Conservation (phyloP, 2,113 vertebrate species). For the Cacatua alba region DNA sequence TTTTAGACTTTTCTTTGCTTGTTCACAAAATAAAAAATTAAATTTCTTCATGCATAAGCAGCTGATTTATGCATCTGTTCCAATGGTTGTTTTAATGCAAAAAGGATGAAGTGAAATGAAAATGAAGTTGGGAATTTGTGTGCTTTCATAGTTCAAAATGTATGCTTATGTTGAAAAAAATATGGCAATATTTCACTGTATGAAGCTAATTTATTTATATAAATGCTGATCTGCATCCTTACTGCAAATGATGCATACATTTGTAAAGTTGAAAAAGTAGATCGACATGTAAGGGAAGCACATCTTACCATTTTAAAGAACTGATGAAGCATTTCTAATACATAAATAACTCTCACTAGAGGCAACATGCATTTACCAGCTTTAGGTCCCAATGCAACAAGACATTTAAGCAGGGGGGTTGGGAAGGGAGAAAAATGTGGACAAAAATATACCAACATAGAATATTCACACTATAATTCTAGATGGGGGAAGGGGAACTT, state of each 20-base stretch:
- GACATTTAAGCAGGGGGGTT: background rate
- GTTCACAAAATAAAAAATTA: constrained; percentile 35
- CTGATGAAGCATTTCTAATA: background rate
- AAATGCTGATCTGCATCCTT: background rate
- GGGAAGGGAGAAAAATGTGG: background rate
- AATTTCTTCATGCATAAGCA: constrained; percentile 32
- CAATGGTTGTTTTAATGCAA: constrained; percentile 34
- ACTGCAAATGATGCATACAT: background rate
- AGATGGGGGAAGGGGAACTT: rapidly evolving
- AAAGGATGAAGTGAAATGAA: constrained; percentile 45
- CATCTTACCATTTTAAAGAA: background rate
- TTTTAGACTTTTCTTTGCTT: constrained; percentile 19
- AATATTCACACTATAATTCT: background rate
- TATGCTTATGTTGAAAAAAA: constrained; percentile 3
- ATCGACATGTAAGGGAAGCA: background rate
- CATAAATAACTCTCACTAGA: background rate
- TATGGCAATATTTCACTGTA: background rate
- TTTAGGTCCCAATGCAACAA: background rate
- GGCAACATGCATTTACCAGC: background rate
- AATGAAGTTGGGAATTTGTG: constrained; percentile 1
- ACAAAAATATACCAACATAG: background rate
- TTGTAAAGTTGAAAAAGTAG: background rate
- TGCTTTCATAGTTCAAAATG: constrained; percentile 25
- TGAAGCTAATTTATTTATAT: background rate
- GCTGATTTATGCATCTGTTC: constrained; percentile 35